Base-by-base conservation (phyloP, 2,888 invertebrate genomes). In the Hyposoter didymator region DNA sequence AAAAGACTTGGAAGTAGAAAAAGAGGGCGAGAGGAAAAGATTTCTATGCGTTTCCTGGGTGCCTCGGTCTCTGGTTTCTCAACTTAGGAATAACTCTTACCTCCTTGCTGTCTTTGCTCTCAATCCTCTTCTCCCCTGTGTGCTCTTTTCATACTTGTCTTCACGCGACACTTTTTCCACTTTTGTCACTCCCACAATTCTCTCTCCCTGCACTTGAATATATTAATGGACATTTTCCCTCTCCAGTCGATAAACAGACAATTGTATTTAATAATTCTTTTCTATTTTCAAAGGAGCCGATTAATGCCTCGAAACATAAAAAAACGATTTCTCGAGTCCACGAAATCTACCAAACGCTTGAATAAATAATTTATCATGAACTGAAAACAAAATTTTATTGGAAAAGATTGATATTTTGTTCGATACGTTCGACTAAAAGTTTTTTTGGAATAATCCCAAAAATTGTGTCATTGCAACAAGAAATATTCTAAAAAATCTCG, bases 21-120 rank as follows among this genome's bases (percentile, higher is more conserved):
- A 28, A 28, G 28, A 28, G n/a, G n/a, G n/a, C n/a, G n/a, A 49
- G 19, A 47, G 14, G 4, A 45, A 49, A 62, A 81, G 78, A 87
- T 72, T 84, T 81, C 69, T 67, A 62, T 69, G 74, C 69, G 72
- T 62, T 59, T 67, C 43, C 74, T 67, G 47, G 67, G 62, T 64
- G 62, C 62, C 67, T 73, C 70, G 59, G 39, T 84, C 70, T 75
- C 75, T 47, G 28, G 72, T 69, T 84, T 81, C 84, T 74, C 52
- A 45, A 72, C 80, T 52, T 55, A 19, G 49, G 35, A 49, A 64
- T 39, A 59, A 79, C 73, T 83, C 78, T 79, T 69, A 74, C 67
- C 47, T 84, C 78, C 78, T 62, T 84, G 78, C 74, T 43, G 67
- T 62, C 49, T 35, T 49, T 74, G 70, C 78, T 55, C 45, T 67